Evolutionary conservation across 2,797 vertebrate genomes (phyloP), one percentile per base, ranked within the genome.

Genomic region (Dallia pectoralis): DNA sequence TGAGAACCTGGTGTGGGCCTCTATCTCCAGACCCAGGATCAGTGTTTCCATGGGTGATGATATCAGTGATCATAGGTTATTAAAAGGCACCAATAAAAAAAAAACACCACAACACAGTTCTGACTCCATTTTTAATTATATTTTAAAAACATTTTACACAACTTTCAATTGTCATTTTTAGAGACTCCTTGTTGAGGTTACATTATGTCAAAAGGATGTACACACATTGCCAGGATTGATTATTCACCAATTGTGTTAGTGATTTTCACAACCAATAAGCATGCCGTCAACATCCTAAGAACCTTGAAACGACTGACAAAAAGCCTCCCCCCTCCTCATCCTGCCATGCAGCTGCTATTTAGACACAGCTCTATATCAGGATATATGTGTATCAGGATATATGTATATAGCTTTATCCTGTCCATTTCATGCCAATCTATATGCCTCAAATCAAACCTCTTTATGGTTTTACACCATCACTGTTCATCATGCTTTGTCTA

Each of bases 91-190:
- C 25, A 62, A 62, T 62, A 63, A 32, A 67, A 49, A 61, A 25
- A 33, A 70, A 4, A 71, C 33, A 32, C 5, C 36, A 18, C 25
- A 27, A 74, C 53, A 27, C 73, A 70, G 72, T 80, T 73, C 44
- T 48, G 49, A 80, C 70, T 74, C 67, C 40, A 62, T 74, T 73
- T 77, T 75, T 68, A 64, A 8, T 48, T 29, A 5, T 14, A 44
- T 36, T 74, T 68, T 75, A 70, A 79, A 64, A 64, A 79, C 76
- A 79, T 77, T 71, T 77, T 82, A 82, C 73, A 81, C 44, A 70
- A 47, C 62, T 49, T 75, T 44, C 40, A 49, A 69, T 69, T 63
- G 49, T 81, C 71, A 72, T 62, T 47, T 78, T 76, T 27, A 79
- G 48, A 79, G 69, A 79, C 73, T 72, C 72, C 47, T 70, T 71